Conservation (phyloP, 2,113 vertebrate species). For the Orcinus orca region DNA sequence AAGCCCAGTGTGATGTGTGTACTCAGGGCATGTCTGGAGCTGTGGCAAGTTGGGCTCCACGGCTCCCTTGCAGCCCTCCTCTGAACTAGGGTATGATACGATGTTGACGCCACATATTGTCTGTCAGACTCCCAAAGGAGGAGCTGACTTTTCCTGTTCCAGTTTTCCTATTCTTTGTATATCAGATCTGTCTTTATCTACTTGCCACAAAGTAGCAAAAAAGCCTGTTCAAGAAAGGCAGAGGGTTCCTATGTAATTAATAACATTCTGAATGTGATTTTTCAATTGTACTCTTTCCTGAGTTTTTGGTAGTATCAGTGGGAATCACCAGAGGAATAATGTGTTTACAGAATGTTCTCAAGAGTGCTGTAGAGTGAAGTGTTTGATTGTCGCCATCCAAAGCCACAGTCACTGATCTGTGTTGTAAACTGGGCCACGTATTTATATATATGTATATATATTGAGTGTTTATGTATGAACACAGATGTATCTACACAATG, state of each 20-base stretch:
- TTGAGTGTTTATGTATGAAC: neutral
- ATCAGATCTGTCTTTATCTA: constrained; percentile 40
- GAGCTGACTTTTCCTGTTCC: constrained; percentile 39
- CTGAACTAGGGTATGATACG: neutral
- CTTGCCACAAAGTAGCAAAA: neutral
- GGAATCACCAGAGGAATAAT: neutral
- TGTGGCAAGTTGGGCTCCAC: neutral
- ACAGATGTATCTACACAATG: neutral
- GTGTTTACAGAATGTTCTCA: constrained; percentile 18
- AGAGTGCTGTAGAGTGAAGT: neutral
- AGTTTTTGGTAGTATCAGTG: neutral
- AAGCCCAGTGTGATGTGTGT: neutral
- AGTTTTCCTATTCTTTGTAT: constrained; percentile 41
- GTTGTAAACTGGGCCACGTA: neutral
- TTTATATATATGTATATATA: neutral
- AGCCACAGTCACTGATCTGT: neutral
- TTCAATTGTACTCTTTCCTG: neutral
- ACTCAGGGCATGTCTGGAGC: neutral
- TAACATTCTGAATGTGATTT: constrained; percentile 3
- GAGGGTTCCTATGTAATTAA: neutral
- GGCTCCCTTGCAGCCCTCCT: neutral
- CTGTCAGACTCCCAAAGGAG: constrained; percentile 42
- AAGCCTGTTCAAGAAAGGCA: neutral
- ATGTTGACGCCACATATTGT: neutral
- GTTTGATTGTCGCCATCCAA: neutral